Evolutionary conservation across 2,113 vertebrate species (phyloP).

Genomic region (Chrysemys picta): DNA sequence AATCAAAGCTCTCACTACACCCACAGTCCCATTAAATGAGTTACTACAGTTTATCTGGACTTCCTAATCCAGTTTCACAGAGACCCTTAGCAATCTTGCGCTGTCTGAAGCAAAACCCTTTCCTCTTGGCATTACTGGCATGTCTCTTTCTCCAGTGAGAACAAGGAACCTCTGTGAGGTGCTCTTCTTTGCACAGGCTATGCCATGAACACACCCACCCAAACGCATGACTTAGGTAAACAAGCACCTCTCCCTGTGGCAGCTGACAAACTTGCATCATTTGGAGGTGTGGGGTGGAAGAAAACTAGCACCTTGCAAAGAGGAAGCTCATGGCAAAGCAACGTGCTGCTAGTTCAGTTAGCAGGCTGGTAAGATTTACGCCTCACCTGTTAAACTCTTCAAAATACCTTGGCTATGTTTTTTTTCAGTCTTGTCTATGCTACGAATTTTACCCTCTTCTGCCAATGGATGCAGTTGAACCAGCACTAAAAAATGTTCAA

Average conservation of each 20-base stretch:
- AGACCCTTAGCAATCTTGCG: neutral
- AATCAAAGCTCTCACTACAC: neutral
- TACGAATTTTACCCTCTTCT: neutral
- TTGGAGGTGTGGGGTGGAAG: neutral
- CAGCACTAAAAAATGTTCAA: neutral
- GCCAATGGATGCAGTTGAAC: neutral
- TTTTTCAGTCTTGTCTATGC: no score
- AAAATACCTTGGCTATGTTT: neutral
- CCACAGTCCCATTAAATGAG: neutral
- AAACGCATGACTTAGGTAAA: neutral
- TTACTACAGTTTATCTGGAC: neutral
- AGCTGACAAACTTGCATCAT: neutral
- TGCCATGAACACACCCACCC: constrained; percentile 2
- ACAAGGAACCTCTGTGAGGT: neutral
- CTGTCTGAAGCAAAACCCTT: neutral
- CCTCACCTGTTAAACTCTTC: neutral
- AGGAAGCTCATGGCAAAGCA: neutral
- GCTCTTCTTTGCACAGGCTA: neutral
- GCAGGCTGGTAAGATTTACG: neutral
- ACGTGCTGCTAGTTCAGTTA: neutral
- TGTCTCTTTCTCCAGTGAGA: neutral
- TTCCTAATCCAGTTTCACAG: neutral
- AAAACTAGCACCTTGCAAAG: neutral
- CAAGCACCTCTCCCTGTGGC: neutral
- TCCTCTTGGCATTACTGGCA: neutral